Evolutionary conservation across 2,888 invertebrate species (phyloP), one percentile per base, ranked within the genome.

Genomic region (Sceliomorpha sp.): DNA sequence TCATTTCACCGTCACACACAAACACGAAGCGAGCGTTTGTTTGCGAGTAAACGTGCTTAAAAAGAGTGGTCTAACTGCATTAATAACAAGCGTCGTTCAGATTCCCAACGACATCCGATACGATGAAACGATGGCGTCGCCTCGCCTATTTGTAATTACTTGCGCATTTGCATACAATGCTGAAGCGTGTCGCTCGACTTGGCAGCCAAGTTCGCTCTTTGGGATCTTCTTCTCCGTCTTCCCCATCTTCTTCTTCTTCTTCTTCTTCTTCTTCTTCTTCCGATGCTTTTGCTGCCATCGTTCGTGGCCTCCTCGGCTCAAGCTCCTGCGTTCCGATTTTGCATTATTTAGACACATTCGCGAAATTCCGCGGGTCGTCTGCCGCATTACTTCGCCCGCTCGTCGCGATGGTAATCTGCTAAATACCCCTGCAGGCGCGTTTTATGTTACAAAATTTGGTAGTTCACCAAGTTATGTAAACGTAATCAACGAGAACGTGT

Each of bases 131-230:
- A 42, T 32, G 55, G 29, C 64, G 64, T 64, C 55, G 58, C 66
- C 72, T 78, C 74, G 70, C 67, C 74, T 80, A 77, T 81, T 80
- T 79, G 76, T 80, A 78, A 82, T 82, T 80, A 77, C 75, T 59
- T 64, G 47, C 59, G 12, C 37, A 79, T 80, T 79, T 79, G 76
- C 81, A 80, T 79, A 82, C 81, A 81, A 82, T 81, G 79, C 73
- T 64, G 31, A 60, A 75, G 72, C 74, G 75, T 71, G 78, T 77
- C 74, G 73, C 71, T 77, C 77, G 77, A 75, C 72, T 79, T 76
- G 72, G 70, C 72, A 63, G 55, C 58, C 50, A 70, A 71, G 72
- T 70, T 76, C 63, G 51, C 29, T 51, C 51, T 34, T 24, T 14
- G 56, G 50, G 37, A 10, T 36, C 60, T 32, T 26, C 29, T 34